Evolutionary conservation across 2,113 vertebrate genomes (phyloP).

Genomic region (Todiramphus chloris): DNA sequence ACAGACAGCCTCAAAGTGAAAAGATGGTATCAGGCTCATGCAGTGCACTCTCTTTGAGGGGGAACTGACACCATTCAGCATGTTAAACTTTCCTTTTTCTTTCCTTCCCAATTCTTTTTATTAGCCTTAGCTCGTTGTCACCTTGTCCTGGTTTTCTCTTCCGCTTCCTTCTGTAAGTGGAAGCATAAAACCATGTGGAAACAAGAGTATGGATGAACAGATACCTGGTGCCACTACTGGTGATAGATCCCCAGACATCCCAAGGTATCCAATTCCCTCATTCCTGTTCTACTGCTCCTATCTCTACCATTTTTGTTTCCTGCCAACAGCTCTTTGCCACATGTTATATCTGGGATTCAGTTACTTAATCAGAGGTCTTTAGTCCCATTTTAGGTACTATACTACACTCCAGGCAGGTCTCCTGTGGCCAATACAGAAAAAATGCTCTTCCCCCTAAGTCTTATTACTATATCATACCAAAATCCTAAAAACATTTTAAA

Average conservation of each 20-base stretch:
- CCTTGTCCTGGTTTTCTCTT: background rate
- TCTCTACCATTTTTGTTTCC: background rate
- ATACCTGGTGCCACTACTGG: background rate
- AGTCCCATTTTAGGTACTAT: background rate
- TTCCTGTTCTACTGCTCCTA: background rate
- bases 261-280: background rate
- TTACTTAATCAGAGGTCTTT: background rate
- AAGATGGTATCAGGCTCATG: background rate
- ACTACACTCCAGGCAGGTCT: background rate
- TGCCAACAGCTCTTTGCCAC: background rate
- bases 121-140: background rate
- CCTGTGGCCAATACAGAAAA: background rate
- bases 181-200: background rate
- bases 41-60: background rate
- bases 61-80: background rate
- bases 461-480: background rate
- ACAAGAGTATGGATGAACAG: background rate
- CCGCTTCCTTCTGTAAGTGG: background rate
- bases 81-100: background rate
- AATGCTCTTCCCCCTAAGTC: background rate
- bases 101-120: background rate
- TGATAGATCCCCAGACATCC: background rate
- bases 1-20: background rate
- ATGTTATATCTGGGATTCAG: background rate
- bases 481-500: background rate